phyloP scores from a whole-genome alignment of 2,888 invertebrate genomes.

The Lycocerus yunnanus region DNA sequence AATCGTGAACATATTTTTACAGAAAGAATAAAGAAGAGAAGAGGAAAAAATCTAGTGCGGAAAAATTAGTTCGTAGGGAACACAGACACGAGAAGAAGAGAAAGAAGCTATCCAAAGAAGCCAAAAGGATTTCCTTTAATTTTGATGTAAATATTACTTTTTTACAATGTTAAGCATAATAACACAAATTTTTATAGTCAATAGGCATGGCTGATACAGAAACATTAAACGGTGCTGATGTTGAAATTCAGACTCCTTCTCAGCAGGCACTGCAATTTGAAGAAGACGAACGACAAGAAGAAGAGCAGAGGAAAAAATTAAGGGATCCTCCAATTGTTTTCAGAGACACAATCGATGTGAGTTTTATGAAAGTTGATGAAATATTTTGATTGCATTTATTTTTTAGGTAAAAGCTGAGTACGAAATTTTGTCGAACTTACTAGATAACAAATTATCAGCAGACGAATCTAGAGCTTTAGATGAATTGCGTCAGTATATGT shows the following conservation, averaged over 20 bases:
- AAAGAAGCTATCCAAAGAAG: conserved; percentile 62
- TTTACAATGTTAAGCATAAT: not conserved
- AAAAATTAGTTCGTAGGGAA: conserved; percentile 75
- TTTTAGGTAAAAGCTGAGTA: conserved; percentile 72
- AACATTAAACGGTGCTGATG: conserved; percentile 53
- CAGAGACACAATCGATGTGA: conserved; percentile 71
- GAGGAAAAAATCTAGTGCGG: conserved; percentile 67
- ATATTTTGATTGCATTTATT: conserved; percentile 1
- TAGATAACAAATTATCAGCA: conserved; percentile 72
- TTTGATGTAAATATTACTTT: conserved; percentile 40
- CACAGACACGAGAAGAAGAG: conserved; percentile 73
- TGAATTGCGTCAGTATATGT: conserved; percentile 85
- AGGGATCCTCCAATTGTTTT: conserved; percentile 82
- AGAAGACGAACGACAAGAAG: conserved; percentile 67
- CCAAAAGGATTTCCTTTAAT: conserved; percentile 45
- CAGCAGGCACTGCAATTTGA: conserved; percentile 61
- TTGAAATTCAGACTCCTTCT: conserved; percentile 56
- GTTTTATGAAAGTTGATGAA: not conserved
- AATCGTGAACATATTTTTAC: not conserved
- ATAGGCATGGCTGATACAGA: conserved; percentile 50
- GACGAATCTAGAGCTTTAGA: conserved; percentile 79
- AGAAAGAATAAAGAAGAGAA: conserved; percentile 60
- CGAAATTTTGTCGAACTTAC: conserved; percentile 69
- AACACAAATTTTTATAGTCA: conserved; percentile 30
- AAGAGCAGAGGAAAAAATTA: conserved; percentile 72